Conservation (phyloP, 2,888 invertebrate species). For the Eulithis testata region DNA sequence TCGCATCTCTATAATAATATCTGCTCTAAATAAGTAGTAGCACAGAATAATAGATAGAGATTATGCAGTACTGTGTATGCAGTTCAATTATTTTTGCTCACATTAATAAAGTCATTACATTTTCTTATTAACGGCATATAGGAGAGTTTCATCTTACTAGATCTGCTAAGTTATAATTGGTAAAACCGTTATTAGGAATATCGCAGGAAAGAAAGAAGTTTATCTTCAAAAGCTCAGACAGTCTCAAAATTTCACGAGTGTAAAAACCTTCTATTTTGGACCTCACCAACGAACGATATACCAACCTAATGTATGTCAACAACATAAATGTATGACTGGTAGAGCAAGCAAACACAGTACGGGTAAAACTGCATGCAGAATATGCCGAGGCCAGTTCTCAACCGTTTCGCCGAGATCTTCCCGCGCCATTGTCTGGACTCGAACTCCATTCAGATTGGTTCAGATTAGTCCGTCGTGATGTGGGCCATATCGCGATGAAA, state of each 20-base stretch:
- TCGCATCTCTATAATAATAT: constrained; percentile 25
- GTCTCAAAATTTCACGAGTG: background rate
- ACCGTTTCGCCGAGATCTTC: constrained; percentile 38
- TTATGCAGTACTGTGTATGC: background rate
- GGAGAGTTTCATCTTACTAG: too few relatives aligned
- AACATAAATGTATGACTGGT: background rate
- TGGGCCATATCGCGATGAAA: constrained; percentile 71
- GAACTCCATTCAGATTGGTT: constrained; percentile 47
- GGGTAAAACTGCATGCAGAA: constrained; percentile 1
- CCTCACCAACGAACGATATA: background rate
- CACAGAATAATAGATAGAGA: background rate
- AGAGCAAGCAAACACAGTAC: background rate
- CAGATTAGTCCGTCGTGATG: constrained; percentile 64
- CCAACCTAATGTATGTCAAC: too few relatives aligned
- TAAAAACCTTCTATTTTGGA: background rate
- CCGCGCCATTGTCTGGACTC: constrained; percentile 40
- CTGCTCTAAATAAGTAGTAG: constrained; percentile 8
- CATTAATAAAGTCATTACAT: too few relatives aligned
- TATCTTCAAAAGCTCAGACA: too few relatives aligned
- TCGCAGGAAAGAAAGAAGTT: background rate
- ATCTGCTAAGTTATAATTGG: too few relatives aligned
- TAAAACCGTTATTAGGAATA: too few relatives aligned
- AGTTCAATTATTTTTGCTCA: background rate
- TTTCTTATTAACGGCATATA: too few relatives aligned
- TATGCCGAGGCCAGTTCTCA: background rate